A percentile compares a stretch with the other conserved stretches of the same genome.
Conservation (phyloP, 2,888 invertebrate genomes). For the Ischnura elegans region DNA sequence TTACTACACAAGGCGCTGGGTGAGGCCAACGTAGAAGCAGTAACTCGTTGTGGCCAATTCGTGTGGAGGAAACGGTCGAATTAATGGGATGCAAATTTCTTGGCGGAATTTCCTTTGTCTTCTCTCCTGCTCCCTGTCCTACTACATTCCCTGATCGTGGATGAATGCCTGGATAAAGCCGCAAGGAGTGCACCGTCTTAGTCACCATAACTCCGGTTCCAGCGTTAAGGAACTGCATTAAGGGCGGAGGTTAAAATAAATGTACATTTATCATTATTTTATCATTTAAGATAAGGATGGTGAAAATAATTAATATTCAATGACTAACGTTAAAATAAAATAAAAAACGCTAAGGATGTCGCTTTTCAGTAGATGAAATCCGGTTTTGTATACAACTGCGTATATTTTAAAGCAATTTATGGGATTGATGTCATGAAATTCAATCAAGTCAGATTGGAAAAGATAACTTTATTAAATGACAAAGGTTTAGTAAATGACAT, state of each 20-base stretch:
- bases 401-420: too few species aligned
- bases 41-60: constrained; percentile 8
- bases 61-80: constrained; percentile 48
- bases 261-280: too few species aligned
- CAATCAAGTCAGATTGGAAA: too few species aligned
- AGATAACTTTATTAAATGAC: too few species aligned
- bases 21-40: background rate
- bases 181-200: constrained; percentile 34
- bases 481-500: too few species aligned
- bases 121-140: background rate
- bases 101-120: constrained; percentile 42
- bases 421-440: too few species aligned
- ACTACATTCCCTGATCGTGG: constrained; percentile 2
- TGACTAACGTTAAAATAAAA: too few species aligned
- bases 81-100: constrained; percentile 56
- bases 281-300: too few species aligned
- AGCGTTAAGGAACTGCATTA: background rate
- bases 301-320: too few species aligned
- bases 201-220: background rate
- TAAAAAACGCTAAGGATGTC: too few species aligned
- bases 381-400: too few species aligned
- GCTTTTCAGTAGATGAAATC: too few species aligned
- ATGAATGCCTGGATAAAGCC: background rate
- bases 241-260: background rate
- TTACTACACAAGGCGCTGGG: constrained; percentile 11